These are phyloP conservation scores for Acipenser oxyrinchus DNA, from an alignment of 2,797 vertebrate genomes.

Conservation along the genomic window DNA sequence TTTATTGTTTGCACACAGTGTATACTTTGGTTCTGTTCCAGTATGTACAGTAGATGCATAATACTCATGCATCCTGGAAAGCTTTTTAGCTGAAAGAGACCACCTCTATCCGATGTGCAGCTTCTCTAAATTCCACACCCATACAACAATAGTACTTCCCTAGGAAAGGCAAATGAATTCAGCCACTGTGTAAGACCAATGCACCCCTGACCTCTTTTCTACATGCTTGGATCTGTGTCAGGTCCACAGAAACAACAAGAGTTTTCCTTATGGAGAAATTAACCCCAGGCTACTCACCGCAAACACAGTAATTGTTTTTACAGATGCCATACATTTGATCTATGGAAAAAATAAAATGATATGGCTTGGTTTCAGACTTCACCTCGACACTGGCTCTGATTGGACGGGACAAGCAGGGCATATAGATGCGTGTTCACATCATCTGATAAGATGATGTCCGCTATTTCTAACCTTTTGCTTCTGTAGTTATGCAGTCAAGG, in stretches of 20 bases:
- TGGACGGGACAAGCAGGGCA: conserved; percentile 24
- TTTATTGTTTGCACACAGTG: too few species aligned
- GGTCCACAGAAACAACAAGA: neutral
- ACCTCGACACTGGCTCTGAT: conserved; percentile 15
- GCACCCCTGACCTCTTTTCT: conserved; percentile 41
- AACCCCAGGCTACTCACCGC: conserved; percentile 16
- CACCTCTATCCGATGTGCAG: conserved; percentile 15
- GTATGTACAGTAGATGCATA: too few species aligned
- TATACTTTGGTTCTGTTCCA: too few species aligned
- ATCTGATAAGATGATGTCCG: too few species aligned
- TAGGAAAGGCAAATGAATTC: conserved; percentile 43
- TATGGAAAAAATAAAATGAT: conserved; percentile 24
- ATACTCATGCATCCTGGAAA: neutral
- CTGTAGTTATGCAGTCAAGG: too few species aligned
- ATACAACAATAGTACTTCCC: conserved; percentile 19
- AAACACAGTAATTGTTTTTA: conserved; percentile 54
- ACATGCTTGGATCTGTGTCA: conserved; percentile 17
- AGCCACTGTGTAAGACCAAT: conserved; percentile 38
- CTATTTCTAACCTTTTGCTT: too few species aligned
- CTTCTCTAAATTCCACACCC: neutral
- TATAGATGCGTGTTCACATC: conserved; percentile 7
- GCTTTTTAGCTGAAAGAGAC: conserved; percentile 13
- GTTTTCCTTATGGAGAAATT: neutral
- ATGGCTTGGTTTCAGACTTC: conserved; percentile 3
- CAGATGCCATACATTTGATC: conserved; percentile 50